Evolutionary conservation across 2,113 vertebrate species (phyloP).

Genomic region (Ranitomeya imitator): DNA sequence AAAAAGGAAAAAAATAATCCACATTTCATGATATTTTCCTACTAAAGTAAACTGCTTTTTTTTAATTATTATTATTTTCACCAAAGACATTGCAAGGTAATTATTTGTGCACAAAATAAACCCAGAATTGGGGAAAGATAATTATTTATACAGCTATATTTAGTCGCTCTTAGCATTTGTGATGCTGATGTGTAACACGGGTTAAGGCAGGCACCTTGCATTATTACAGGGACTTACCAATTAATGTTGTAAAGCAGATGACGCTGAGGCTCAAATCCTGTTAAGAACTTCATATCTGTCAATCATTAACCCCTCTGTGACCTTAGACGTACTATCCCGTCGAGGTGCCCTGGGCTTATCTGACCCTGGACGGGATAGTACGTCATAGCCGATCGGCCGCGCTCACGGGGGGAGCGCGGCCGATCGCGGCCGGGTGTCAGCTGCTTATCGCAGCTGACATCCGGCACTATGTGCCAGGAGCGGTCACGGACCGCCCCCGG

Average conservation of each 20-base stretch:
- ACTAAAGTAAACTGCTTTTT: background rate
- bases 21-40: conserved; percentile 23
- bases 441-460: no score
- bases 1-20: background rate
- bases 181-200: conserved; percentile 10
- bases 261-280: background rate
- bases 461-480: no score
- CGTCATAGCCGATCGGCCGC: no score
- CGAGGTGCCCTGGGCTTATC: no score
- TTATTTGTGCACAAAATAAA: conserved; percentile 40
- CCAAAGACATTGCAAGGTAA: conserved; percentile 29
- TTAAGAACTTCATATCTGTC: conserved; percentile 5
- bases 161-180: conserved; percentile 32
- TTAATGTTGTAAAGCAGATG: conserved; percentile 29
- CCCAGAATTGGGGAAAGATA: conserved; percentile 15
- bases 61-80: background rate
- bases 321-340: no score
- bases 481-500: no score
- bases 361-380: no score
- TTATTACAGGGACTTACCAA: conserved; percentile 24
- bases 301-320: no score
- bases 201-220: conserved; percentile 34
- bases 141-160: conserved; percentile 46
- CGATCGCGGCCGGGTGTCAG: no score
- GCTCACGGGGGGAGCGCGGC: no score